Percentiles rank a stretch among this genome's conserved stretches.
These are phyloP conservation scores for Maniola jurtina DNA, from an alignment of 1,140 invertebrate genomes.

Conservation along the genomic window DNA sequence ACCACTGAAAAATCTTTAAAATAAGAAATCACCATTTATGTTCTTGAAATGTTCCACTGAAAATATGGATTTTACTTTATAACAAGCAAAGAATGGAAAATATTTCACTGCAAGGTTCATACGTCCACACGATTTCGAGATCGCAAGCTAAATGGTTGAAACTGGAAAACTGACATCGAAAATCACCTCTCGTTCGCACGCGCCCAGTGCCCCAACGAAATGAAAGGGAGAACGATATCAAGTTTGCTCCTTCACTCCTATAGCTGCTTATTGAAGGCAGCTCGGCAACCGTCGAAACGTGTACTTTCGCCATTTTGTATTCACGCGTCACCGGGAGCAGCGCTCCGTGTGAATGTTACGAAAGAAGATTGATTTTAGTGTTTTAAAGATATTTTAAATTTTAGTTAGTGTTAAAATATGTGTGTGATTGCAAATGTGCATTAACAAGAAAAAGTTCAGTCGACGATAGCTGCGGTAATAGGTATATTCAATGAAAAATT, in stretches of 20 bases:
- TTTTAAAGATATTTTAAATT: neutral
- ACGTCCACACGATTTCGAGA: slow-evolving; percentile 1
- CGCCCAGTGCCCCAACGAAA: neutral
- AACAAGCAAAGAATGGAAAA: neutral
- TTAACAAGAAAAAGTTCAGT: neutral
- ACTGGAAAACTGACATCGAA: neutral
- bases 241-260: neutral
- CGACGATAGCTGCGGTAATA: slow-evolving; percentile 4
- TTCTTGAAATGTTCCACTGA: neutral
- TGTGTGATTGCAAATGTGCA: slow-evolving; percentile 11
- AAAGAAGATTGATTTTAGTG: slow-evolving; percentile 10
- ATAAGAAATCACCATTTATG: neutral
- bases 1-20: neutral
- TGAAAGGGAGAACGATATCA: neutral
- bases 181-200: neutral
- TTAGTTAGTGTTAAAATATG: neutral
- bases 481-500: slow-evolving; percentile 14
- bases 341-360: slow-evolving; percentile 29
- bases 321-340: slow-evolving; percentile 42
- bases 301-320: slow-evolving; percentile 57
- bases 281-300: slow-evolving; percentile 20
- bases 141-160: neutral
- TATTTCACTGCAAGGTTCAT: neutral
- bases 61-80: neutral
- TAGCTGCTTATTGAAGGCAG: neutral